Evolutionary conservation across 2,113 vertebrate species (phyloP).

Genomic region (Anarrhichthys ocellatus): DNA sequence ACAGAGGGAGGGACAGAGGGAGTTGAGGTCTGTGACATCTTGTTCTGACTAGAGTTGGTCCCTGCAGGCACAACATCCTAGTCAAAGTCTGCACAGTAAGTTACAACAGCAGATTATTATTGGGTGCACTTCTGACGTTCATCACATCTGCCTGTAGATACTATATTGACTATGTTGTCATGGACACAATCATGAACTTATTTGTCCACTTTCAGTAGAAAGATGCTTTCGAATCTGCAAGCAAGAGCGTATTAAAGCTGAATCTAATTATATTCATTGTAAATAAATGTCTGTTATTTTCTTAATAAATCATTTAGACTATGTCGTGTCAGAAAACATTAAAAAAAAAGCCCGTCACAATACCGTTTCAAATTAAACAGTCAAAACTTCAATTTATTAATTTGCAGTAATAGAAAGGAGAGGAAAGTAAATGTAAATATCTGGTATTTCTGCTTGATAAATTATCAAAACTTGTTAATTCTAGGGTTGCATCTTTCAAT

Average conservation of each 20-base stretch:
- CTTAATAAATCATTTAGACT: neutral
- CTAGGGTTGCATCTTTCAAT: neutral
- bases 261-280: neutral
- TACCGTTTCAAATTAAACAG: neutral
- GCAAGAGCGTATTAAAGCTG: neutral
- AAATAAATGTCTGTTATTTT: neutral
- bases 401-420: neutral
- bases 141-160: neutral
- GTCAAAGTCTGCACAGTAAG: neutral
- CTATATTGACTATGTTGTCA: neutral
- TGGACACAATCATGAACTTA: neutral
- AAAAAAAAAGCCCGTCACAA: neutral
- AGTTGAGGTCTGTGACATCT: neutral
- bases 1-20: neutral
- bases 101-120: neutral
- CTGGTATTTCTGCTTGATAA: neutral
- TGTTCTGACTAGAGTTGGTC: neutral
- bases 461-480: neutral
- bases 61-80: constrained; percentile 2
- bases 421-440: neutral
- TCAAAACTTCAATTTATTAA: neutral
- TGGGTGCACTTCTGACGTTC: neutral
- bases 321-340: neutral
- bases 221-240: neutral
- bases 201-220: neutral